Evolutionary conservation across 2,113 vertebrate genomes (phyloP).

Genomic region (Spermophilus dauricus): DNA sequence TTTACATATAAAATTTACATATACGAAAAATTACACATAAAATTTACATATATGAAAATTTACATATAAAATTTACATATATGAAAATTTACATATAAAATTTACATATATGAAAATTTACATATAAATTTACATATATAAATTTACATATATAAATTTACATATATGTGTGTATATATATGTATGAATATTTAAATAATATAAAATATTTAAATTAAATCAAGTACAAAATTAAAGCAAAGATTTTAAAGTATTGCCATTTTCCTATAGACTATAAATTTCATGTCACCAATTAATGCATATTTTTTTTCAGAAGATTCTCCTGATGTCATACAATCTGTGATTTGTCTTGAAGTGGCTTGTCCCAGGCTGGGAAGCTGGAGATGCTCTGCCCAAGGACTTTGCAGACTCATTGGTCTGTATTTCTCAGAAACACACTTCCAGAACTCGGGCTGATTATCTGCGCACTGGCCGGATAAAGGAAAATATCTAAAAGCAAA

Average conservation of each 20-base stretch:
- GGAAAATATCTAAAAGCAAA: constrained; percentile 28
- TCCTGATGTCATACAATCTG: not conserved
- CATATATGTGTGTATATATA: too few species aligned
- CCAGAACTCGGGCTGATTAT: not conserved
- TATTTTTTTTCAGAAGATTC: not conserved
- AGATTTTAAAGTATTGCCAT: not conserved
- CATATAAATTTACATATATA: too few species aligned
- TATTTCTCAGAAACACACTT: constrained; percentile 59
- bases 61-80: too few species aligned
- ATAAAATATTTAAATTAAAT: too few species aligned
- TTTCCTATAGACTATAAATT: not conserved
- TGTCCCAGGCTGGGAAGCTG: not conserved
- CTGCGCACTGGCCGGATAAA: not conserved
- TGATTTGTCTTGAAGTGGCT: not conserved
- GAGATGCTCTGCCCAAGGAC: not conserved
- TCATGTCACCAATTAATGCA: not conserved
- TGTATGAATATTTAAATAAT: too few species aligned
- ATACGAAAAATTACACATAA: too few species aligned
- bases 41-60: too few species aligned
- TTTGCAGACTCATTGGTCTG: not conserved
- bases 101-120: too few species aligned
- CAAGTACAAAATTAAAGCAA: not conserved
- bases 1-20: too few species aligned
- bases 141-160: too few species aligned
- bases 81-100: too few species aligned